Base-by-base conservation (phyloP, 2,888 invertebrate species). In the Argyresthia goedartella region DNA sequence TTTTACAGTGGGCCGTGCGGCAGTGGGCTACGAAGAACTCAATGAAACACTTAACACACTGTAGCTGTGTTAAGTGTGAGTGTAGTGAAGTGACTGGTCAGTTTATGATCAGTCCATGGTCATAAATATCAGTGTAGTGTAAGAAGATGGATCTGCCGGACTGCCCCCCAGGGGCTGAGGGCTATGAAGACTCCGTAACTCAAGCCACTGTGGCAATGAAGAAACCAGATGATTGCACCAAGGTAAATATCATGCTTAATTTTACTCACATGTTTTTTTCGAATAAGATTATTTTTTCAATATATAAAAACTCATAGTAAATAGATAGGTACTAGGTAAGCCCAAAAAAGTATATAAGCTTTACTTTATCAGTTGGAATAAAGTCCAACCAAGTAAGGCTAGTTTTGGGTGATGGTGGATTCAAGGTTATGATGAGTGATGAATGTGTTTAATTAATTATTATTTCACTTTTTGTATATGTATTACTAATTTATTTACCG, bases 121-220 rank as follows among this genome's bases (percentile, higher is more conserved):
- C 81, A 81, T 81, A 81, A 76, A 81, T 78, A 70, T 66, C 68
- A 81, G 82, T 85, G 82, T 81, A 78, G 84, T 82, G 82, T 57
- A 53, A 74, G 66, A 76, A 76, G 67, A 86, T 86, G 86, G 86
- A 86, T 10, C 75, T 86, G 34, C 84, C 85, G 0, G 86, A 86
- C 64, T 81, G 86, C 61, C 86, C 86, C 42, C 86, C 86, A 0
- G 86, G 86, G 62, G 69, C 86, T 49, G 86, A 86, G 69, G 86
- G 86, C 49, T 86, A 86, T 62, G 60, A 85, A 63, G 86, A 86
- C 62, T 67, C 84, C 2, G 79, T 86, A 10, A 36, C 34, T 9
- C 43, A 52, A 14, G 42, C 77, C 35, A 25, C 25, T 25, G 25
- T 6, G 6, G 66, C 80, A 25, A 51, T 34, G 14, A 77, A 69